Conservation (phyloP, 2,113 vertebrate species). For the Anas platyrhynchos region DNA sequence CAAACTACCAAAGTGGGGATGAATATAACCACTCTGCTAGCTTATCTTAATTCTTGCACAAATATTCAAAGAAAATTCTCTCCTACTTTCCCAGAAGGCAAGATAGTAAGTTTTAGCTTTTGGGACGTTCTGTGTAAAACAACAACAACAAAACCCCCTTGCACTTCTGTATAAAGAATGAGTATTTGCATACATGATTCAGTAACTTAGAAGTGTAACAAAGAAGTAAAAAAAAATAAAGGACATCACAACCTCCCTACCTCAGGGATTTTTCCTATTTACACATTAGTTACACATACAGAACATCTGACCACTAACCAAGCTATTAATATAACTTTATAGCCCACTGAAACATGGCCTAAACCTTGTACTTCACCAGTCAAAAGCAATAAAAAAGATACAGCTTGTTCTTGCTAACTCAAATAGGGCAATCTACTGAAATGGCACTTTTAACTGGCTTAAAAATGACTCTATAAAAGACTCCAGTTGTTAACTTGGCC, state of each 20-base stretch:
- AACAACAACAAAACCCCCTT: not conserved
- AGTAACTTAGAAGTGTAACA: not conserved
- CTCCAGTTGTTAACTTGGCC: not conserved
- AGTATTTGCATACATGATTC: constrained; percentile 25
- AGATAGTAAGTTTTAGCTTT: not conserved
- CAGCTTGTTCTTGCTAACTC: constrained; percentile 54
- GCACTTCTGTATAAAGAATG: constrained; percentile 26
- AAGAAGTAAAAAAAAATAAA: not conserved
- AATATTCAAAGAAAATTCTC: not conserved
- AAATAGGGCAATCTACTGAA: constrained; percentile 55
- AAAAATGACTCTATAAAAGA: constrained; percentile 59
- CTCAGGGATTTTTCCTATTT: constrained; percentile 11
- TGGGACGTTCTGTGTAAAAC: not conserved
- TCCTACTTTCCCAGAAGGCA: not conserved
- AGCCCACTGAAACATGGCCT: constrained; percentile 6
- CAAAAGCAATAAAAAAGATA: constrained; percentile 65
- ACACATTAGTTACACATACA: constrained; percentile 30
- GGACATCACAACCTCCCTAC: not conserved
- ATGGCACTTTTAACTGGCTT: constrained; percentile 64
- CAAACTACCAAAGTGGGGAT: not conserved
- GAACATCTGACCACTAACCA: constrained; percentile 42
- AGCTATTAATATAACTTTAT: constrained; percentile 53
- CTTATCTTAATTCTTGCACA: not conserved
- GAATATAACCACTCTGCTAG: not conserved
- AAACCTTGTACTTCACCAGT: constrained; percentile 36